Base-by-base conservation (phyloP, 2,888 invertebrate genomes). In the Entomobrya proxima region DNA sequence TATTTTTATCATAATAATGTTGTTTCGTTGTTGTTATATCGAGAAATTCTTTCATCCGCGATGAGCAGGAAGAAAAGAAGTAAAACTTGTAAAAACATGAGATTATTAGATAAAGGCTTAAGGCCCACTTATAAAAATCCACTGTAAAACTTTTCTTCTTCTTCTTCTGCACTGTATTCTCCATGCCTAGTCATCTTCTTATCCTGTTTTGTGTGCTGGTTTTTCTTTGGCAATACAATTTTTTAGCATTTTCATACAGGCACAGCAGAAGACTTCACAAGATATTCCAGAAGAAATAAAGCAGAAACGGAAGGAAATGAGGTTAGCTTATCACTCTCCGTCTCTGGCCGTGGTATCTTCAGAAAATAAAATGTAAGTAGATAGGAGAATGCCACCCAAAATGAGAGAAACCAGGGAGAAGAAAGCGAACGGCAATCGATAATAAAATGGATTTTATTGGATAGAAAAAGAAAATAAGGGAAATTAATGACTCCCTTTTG, bases 401-500 rank as follows among this genome's bases (percentile, higher is more conserved):
- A 30, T 15, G 32, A 64, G 7, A 35, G 18, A 35, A 9, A 21
- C 18, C 27, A 37, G n/a, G n/a, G 35, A 21, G 32, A 52, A 61
- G n/a, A n/a, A 18, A 74, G 61, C 18, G 15, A 74, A 69, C n/a
- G n/a, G 81, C 84, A 86, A 88, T 88, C 88, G 86, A 88, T 88
- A 88, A 88, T 88, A 88, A 88, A 83, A 86, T 47, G 80, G 78
- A 80, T 88, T 88, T 88, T 88, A 88, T 88, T 86, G 81, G 85
- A 85, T 85, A 86, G 84, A 88, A 52, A 83, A 84, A 84, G 84
- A 88, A 88, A 85, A 86, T 86, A 88, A 86, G 85, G 84, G 86
- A 86, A 86, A 88, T 88, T 88, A 88, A 88, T 88, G 88, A 88
- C 88, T 88, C 88, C 88, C 88, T 76, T 83, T 82, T 83, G 83